A percentile compares a stretch with the other conserved stretches of the same genome.
phyloP scores from a whole-genome alignment of 2,113 vertebrate species.

The Clinocottus analis region DNA sequence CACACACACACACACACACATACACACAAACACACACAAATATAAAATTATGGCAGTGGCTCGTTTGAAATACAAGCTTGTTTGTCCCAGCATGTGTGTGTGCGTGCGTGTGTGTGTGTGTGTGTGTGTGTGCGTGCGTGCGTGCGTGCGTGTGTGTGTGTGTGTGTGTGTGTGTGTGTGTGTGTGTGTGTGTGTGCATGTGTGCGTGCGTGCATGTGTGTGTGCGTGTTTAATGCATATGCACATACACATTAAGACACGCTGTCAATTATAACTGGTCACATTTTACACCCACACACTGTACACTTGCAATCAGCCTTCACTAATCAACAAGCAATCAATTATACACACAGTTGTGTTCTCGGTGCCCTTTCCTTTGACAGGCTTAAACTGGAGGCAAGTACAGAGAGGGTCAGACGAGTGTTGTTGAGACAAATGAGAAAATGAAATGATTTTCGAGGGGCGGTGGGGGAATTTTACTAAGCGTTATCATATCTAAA shows the following conservation, averaged over 20 bases:
- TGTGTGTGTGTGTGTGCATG: background rate
- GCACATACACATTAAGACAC: background rate
- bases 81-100: too few relatives aligned
- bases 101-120: too few relatives aligned
- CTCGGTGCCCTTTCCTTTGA: constrained; percentile 16
- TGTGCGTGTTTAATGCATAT: background rate
- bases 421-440: background rate
- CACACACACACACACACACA: constrained; percentile 5
- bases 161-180: background rate
- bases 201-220: background rate
- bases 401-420: constrained; percentile 10
- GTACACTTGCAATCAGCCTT: constrained; percentile 44
- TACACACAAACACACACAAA: too few relatives aligned
- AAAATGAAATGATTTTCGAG: background rate
- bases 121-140: background rate
- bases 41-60: too few relatives aligned
- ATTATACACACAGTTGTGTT: constrained; percentile 34
- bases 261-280: constrained; percentile 37
- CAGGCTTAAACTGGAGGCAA: constrained; percentile 20
- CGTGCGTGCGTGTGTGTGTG: background rate
- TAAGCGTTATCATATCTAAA: background rate
- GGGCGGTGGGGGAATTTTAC: background rate
- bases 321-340: constrained; percentile 63
- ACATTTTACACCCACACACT: constrained; percentile 22
- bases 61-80: too few relatives aligned